These are phyloP conservation scores for Micromussa lordhowensis DNA, from an alignment of 92 coral and sea anemone genomes.

Conservation along the genomic window DNA sequence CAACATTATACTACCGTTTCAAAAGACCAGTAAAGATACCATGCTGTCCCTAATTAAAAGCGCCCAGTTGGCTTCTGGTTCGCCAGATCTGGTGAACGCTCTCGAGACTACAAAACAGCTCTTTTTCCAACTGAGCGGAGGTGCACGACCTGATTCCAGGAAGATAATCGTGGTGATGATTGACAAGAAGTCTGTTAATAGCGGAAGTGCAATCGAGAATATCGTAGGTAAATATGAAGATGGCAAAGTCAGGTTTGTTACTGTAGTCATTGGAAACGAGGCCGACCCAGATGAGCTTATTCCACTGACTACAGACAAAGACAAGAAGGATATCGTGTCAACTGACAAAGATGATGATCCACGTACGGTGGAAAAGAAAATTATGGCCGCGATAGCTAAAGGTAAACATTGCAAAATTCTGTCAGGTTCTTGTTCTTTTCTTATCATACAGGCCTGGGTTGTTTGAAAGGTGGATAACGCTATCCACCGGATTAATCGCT, in stretches of 20 bases:
- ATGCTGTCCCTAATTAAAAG: not conserved
- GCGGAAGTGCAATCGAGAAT: conserved; percentile 26
- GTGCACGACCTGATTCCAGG: conserved; percentile 79
- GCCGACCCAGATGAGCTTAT: conserved; percentile 58
- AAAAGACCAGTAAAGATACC: not conserved
- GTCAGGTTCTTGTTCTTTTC: no score
- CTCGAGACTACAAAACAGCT: conserved; percentile 62
- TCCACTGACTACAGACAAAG: conserved; percentile 64
- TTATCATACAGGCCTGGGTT: no score
- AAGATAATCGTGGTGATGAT: conserved; percentile 81
- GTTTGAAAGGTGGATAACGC: no score
- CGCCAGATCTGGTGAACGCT: conserved; percentile 59
- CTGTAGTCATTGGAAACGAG: conserved; percentile 74
- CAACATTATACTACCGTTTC: conserved; percentile 10
- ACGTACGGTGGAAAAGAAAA: conserved; percentile 30
- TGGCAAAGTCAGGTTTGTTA: conserved; percentile 69
- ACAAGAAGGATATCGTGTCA: conserved; percentile 42
- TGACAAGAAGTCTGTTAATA: conserved; percentile 65
- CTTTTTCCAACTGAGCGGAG: conserved; percentile 67
- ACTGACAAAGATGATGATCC: conserved; percentile 66
- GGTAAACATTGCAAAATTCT: conserved; percentile 38
- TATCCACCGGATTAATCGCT: no score
- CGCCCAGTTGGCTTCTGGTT: conserved; percentile 39
- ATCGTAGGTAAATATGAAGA: conserved; percentile 49
- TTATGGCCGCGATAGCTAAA: conserved; percentile 54